Conservation (phyloP, 2,888 invertebrate genomes). For the Oscheius sp. region DNA sequence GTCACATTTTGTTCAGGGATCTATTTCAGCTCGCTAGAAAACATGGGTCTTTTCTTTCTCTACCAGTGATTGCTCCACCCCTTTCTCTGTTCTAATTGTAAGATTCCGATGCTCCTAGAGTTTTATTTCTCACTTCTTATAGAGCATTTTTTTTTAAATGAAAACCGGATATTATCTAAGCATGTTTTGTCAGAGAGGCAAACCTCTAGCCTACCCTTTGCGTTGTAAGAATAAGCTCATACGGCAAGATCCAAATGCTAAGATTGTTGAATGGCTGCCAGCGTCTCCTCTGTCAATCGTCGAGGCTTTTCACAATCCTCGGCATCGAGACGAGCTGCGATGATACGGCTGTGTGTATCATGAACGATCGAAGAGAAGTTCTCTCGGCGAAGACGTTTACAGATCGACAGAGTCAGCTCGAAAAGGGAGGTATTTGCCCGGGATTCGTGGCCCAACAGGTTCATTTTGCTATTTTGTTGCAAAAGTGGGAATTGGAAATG, state of each 20-base stretch:
- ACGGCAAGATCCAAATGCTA: neutral
- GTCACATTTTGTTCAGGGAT: neutral
- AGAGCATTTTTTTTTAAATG: neutral
- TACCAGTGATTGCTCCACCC: slow-evolving; percentile 5
- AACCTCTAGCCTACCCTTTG: neutral
- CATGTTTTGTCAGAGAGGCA: neutral
- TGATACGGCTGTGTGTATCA: slow-evolving; percentile 68
- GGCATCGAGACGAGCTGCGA: slow-evolving; percentile 62
- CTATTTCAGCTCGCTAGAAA: slow-evolving; percentile 10
- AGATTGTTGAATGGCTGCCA: neutral
- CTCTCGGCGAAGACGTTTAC: slow-evolving; percentile 45
- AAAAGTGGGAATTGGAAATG: no score
- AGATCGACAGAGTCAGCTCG: slow-evolving; percentile 45
- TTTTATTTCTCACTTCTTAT: neutral
- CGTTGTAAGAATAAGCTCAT: neutral
- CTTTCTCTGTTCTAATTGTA: neutral
- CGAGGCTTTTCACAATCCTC: neutral
- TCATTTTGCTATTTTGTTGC: neutral
- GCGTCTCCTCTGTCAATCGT: neutral
- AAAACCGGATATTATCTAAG: neutral
- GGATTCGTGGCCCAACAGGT: slow-evolving; percentile 60
- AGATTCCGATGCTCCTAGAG: slow-evolving; percentile 11
- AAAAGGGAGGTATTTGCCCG: slow-evolving; percentile 65
- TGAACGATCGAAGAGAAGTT: slow-evolving; percentile 45
- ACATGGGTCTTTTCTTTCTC: slow-evolving; percentile 11